Evolutionary conservation across 2,797 vertebrate genomes (phyloP).

Genomic region (Notolepis coatsorum): DNA sequence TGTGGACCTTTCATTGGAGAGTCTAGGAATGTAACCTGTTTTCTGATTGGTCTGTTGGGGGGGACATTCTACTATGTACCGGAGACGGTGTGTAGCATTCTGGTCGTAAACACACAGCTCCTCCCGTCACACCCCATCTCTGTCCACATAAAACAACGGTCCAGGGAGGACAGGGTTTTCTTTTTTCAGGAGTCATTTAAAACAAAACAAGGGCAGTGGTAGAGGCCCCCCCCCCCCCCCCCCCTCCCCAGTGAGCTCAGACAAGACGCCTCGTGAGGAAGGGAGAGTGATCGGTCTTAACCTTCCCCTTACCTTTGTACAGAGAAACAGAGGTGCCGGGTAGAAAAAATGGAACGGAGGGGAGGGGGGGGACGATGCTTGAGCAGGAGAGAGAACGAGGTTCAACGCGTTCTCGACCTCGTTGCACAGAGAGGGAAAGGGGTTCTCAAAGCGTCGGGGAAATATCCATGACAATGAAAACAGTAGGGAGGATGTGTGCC

Average conservation of each 20-base stretch:
- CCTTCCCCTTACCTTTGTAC: slow-evolving; percentile 16
- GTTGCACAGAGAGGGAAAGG: slow-evolving; percentile 12
- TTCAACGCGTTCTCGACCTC: slow-evolving; percentile 40
- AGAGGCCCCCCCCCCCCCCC: too few relatives aligned
- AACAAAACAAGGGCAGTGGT: slow-evolving; percentile 14
- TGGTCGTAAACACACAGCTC: too few relatives aligned
- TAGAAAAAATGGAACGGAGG: slow-evolving; percentile 12
- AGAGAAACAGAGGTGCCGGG: neutral
- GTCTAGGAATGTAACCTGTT: too few relatives aligned
- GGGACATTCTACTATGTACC: slow-evolving; percentile 10
- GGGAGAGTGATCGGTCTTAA: slow-evolving; percentile 25
- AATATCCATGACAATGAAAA: neutral
- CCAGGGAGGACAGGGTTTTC: neutral
- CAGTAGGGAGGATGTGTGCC: slow-evolving; percentile 35
- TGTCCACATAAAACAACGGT: neutral
- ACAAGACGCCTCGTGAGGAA: neutral
- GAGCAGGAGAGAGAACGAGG: slow-evolving; percentile 8
- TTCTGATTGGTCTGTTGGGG: too few relatives aligned
- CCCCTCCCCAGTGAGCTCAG: slow-evolving; percentile 16
- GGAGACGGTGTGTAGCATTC: neutral
- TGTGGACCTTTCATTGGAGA: too few relatives aligned
- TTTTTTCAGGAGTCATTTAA: slow-evolving; percentile 9
- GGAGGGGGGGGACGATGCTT: slow-evolving; percentile 10
- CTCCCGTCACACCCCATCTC: slow-evolving; percentile 10
- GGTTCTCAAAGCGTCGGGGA: slow-evolving; percentile 12